phyloP scores from a whole-genome alignment of 2,113 vertebrate genomes.

The Uropsilus gracilis region DNA sequence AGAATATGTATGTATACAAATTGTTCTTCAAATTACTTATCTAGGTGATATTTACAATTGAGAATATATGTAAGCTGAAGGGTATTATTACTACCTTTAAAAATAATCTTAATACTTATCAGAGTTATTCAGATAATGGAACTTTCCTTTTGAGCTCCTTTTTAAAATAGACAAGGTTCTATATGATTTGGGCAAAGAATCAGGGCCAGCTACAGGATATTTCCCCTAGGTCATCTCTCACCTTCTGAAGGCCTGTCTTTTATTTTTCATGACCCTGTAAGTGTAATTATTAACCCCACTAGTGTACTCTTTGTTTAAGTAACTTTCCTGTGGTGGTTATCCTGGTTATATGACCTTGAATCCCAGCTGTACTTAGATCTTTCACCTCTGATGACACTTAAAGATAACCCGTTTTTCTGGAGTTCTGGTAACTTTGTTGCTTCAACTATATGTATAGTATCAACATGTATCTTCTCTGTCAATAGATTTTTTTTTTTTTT shows the following conservation, averaged over 20 bases:
- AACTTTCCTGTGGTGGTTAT: not conserved
- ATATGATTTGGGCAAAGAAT: not conserved
- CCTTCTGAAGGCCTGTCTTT: not conserved
- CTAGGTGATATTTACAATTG: slow-evolving; percentile 34
- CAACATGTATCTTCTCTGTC: not conserved
- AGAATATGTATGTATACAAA: not conserved
- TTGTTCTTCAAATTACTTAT: not conserved
- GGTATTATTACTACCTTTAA: not conserved
- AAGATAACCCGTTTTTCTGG: not conserved
- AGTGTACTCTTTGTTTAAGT: not conserved
- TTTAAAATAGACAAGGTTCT: not conserved
- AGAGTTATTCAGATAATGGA: not conserved
- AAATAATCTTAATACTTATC: not conserved
- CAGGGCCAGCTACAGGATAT: not conserved
- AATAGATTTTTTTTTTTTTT: too few species aligned
- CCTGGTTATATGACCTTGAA: not conserved
- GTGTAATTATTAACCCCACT: not conserved
- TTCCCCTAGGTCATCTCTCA: not conserved
- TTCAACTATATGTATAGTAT: not conserved
- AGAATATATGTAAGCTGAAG: not conserved
- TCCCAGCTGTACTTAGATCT: not conserved
- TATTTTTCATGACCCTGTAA: not conserved
- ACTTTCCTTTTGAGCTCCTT: not conserved
- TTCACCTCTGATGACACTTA: not conserved
- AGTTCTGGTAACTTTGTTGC: not conserved